phyloP scores from a whole-genome alignment of 1,140 invertebrate species.

The Scaptomyza hsui region DNA sequence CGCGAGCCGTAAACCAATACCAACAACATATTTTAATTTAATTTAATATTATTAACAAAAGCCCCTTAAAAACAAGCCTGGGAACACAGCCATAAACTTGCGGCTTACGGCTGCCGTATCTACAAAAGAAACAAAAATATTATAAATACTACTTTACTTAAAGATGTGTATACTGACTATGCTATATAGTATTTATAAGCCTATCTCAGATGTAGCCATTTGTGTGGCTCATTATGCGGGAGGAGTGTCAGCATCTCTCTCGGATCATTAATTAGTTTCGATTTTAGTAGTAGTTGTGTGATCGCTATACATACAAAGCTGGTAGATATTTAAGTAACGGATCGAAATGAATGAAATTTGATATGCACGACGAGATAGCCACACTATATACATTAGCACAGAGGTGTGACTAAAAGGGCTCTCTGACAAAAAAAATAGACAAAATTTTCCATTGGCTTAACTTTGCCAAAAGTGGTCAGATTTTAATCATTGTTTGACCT shows the following conservation, averaged over 20 bases:
- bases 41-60: slow-evolving; percentile 83
- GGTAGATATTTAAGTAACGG: slow-evolving; percentile 59
- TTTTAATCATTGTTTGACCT: no score
- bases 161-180: slow-evolving; percentile 18
- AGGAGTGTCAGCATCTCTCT: slow-evolving; percentile 68
- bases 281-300: slow-evolving; percentile 62
- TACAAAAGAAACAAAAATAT: slow-evolving; percentile 28
- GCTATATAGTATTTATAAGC: slow-evolving; percentile 22
- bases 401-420: slow-evolving; percentile 21
- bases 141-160: slow-evolving; percentile 26
- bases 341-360: slow-evolving; percentile 79
- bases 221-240: slow-evolving; percentile 73
- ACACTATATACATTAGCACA: slow-evolving; percentile 24
- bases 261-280: slow-evolving; percentile 78
- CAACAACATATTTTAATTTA: slow-evolving; percentile 74
- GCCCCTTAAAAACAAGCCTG: slow-evolving; percentile 59
- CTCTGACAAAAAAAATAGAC: background rate
- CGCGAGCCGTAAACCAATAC: slow-evolving; percentile 67
- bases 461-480: background rate
- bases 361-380: slow-evolving; percentile 77
- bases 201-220: slow-evolving; percentile 47
- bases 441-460: background rate
- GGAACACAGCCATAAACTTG: slow-evolving; percentile 70
- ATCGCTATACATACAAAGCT: slow-evolving; percentile 47
- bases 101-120: slow-evolving; percentile 44